Base-by-base conservation (phyloP, 2,797 vertebrate species). In the Crax fasciolata region DNA sequence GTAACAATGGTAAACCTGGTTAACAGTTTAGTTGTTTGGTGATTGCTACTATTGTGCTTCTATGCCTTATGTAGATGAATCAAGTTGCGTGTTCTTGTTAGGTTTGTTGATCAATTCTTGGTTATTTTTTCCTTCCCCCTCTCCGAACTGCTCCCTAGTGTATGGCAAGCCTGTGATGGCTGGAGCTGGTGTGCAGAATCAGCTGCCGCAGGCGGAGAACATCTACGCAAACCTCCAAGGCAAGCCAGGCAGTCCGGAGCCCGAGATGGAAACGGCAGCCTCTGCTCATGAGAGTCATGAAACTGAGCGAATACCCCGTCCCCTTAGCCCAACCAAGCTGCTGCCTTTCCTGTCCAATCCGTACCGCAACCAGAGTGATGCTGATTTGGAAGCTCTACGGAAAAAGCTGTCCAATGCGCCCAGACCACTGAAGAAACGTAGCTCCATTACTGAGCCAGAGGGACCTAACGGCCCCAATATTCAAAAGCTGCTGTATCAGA, bases 401-500 rank as follows among this genome's bases (percentile, higher is more conserved):
- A 99, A 99, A 84, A 99, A 99, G 92, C 98, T 99, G 19, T 99
- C 98, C 76, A 99, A 99, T 0, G 99, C 99, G 0, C 99, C 99
- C 0, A 94, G 99, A 24, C 99, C 99, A 0, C 97, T 99, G 28
- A 99, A 99, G 97, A 99, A 99, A 59, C 99, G 99, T n/a, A 99
- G 99, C 97, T 99, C 99, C 21, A 99, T 99, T 87, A 99, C 99
- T 1, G 99, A 99, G 93, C 99, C 99, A 0, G 99, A 99, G 94
- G 99, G 99, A 11, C 99, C 99, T 0, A 98, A 98, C 1, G 99
- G 99, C 48, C 99, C 99, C n/a, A 99, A 99, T 94, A 99, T 99
- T 79, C 99, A 99, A 98, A 99, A 99, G 94, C 98, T 99, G 13
- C 93, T 99, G n/a, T 99, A 99, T 94, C 99, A 99, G 98, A 99